Evolutionary conservation across 2,113 vertebrate genomes (phyloP), one percentile per base, ranked within the genome.

Genomic region (Podarcis raffonei): DNA sequence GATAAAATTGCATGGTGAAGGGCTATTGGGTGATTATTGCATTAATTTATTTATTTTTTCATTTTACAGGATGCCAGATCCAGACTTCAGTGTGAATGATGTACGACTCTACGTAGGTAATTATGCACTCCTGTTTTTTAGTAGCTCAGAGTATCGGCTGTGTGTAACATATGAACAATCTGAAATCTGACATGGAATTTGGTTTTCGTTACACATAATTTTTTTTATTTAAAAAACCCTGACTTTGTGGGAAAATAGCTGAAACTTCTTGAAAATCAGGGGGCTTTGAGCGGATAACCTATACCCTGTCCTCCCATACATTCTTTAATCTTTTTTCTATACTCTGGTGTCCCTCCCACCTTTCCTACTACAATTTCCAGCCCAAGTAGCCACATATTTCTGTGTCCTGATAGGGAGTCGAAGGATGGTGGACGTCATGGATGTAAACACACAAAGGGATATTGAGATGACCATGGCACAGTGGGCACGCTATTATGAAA

Each of bases 391-490:
- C 68, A 48, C 39, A 22, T 74, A 39, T 87, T 32, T 84, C n/a
- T 83, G 15, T 83, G 65, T 95, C 0, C 0, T 83, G 93, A 16
- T 95, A 99, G 99, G 99, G 92, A 99, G 99, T 95, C 97, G 98
- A 53, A 97, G 99, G 62, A 98, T 99, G 95, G 97, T 99, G 69
- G 99, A 99, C 0, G 99, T 99, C 92, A 99, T 99, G 99, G 99
- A 99, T 3, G 99, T 99, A 89, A 99, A 98, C 95, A 99, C 99
- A 0, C 99, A 99, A 95, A 98, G 98, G 89, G 99, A 98, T 83
- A 99, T 99, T 0, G 99, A 99, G 96, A 99, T 99, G 99, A 99
- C 99, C 16, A 99, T 99, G 99, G 97, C 98, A 0, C 99, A 99
- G 95, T 99, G 99, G 99, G 97, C 98, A 13, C 98, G 98, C 59